Evolutionary conservation across 2,797 vertebrate species (phyloP).

Genomic region (Periparus ater): DNA sequence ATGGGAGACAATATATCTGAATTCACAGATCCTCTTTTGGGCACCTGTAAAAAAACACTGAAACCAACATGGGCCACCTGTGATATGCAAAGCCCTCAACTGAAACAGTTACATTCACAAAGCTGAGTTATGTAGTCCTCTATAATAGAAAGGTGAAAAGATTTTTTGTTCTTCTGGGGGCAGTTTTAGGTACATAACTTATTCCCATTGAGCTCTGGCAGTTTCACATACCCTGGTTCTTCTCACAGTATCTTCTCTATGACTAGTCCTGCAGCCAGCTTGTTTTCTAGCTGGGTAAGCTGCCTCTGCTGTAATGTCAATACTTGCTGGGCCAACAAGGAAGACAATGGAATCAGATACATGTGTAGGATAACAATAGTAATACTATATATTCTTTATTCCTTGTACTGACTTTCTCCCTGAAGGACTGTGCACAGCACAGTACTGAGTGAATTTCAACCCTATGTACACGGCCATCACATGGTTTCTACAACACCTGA

Average conservation of each 20-base stretch:
- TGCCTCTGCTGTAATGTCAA: background rate
- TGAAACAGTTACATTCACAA: background rate
- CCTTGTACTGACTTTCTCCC: background rate
- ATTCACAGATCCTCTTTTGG: background rate
- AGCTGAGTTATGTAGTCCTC: background rate
- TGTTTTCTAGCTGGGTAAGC: background rate
- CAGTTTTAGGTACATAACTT: background rate
- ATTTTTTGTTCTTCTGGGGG: background rate
- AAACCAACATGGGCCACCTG: background rate
- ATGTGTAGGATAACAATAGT: background rate
- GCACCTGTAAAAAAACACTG: background rate
- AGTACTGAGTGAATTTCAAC: background rate
- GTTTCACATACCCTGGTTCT: background rate
- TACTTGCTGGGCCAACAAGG: background rate
- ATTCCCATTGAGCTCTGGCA: background rate
- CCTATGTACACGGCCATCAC: background rate
- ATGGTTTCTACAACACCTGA: background rate
- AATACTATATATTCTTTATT: background rate
- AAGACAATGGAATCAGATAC: background rate
- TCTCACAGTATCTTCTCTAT: background rate
- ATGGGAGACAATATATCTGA: background rate
- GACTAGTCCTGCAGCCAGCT: background rate
- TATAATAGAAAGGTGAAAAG: background rate
- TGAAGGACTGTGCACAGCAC: background rate
- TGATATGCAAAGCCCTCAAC: background rate